Base-by-base conservation (phyloP, 2,888 invertebrate species). In the Drosophila fulvimacula region DNA sequence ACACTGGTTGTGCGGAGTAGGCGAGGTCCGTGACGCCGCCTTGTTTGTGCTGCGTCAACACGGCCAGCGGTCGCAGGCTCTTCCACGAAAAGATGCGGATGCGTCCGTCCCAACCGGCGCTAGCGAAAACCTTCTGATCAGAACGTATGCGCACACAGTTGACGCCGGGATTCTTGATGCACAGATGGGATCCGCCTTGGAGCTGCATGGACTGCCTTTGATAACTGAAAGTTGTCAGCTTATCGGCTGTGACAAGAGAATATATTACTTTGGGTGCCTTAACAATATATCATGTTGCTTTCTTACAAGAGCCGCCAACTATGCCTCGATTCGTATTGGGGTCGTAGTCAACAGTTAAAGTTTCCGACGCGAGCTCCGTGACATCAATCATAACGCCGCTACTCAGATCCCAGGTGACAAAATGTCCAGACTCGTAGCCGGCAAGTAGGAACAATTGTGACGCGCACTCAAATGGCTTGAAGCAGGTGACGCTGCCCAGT, bases 1-100 rank as follows among this genome's bases (percentile, higher is more conserved):
- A 93, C 9, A 96, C 95, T 73, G 94, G 94, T 49, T 94, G 93
- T 0, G 93, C 92, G 4, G 96, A 96, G 92, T 95, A 96, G 46
- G 94, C 94, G 63, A 96, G 94, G 91, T 96, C 96, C 89, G 95
- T 95, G 55, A 97, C 93, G n/a, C 95, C 94, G 38, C 95, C 94
- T 73, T 94, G 94, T 73, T 94, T 95, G 85, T 97, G 96, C 82
- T 96, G 95, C 0, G 95, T 95, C 39, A 97, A 93, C 56, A 96
- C 96, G 2, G 95, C 96, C 67, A 97, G 92, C 5, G 95, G 94
- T 57, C 95, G 93, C 41, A 96, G 92, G 59, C 95, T 95, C 91
- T 95, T 96, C 95, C 96, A 96, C 2, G 96, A 96, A 91, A 95
- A 96, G 73, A 96, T 94, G 73, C 96, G 94, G 69, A 96, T 93